Evolutionary conservation across 2,113 vertebrate genomes (phyloP).

Genomic region (Globicephala melas): DNA sequence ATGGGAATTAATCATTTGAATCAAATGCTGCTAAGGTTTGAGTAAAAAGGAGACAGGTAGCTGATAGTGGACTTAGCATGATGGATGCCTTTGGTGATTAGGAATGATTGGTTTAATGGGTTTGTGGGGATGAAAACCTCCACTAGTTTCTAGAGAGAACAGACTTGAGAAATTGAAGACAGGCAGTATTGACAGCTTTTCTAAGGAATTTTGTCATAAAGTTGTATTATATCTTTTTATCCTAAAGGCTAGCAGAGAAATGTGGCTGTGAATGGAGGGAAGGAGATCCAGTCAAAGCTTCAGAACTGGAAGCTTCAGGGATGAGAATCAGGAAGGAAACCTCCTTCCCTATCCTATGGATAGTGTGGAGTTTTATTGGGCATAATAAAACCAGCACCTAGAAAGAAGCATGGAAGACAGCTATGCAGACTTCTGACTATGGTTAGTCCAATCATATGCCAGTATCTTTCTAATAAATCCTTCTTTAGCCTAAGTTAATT

Average conservation of each 20-base stretch:
- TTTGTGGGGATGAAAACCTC: background rate
- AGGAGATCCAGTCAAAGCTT: background rate
- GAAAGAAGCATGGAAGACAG: background rate
- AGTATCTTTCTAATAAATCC: background rate
- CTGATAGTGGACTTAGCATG: background rate
- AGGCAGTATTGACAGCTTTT: background rate
- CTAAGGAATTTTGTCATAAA: background rate
- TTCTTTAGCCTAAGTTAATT: background rate
- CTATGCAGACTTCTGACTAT: no score
- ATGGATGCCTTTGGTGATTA: background rate
- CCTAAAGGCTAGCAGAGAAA: background rate
- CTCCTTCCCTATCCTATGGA: background rate
- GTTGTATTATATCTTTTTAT: background rate
- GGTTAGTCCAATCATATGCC: background rate
- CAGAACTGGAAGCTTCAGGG: background rate
- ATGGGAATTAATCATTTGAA: background rate
- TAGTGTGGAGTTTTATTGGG: background rate
- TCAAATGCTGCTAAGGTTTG: background rate
- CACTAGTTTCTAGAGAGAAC: background rate
- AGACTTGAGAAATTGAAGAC: background rate
- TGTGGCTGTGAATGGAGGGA: background rate
- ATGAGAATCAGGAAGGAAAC: background rate
- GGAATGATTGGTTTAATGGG: background rate
- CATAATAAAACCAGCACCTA: background rate
- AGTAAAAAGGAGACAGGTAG: background rate